Conservation (phyloP, 2,797 vertebrate species). For the Carduelis carduelis region DNA sequence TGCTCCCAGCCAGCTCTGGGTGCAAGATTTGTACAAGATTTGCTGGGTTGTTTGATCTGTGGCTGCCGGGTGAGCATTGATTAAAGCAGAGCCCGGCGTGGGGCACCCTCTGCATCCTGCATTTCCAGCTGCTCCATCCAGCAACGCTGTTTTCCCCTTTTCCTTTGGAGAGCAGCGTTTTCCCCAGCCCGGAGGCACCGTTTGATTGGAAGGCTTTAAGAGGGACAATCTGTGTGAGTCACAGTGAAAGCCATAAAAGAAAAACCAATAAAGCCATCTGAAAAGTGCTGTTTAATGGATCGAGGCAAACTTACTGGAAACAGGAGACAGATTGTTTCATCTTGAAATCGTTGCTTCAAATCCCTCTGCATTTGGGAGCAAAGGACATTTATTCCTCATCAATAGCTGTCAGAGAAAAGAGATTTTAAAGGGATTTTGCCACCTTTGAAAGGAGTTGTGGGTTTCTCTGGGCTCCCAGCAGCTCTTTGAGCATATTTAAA, state of each 20-base stretch:
- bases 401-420: neutral
- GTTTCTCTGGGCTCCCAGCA: neutral
- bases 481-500: neutral
- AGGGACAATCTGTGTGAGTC: conserved; percentile 19
- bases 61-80: neutral
- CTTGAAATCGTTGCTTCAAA: neutral
- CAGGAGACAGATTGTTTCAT: neutral
- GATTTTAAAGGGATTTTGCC: neutral
- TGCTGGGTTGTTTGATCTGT: neutral
- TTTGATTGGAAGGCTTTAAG: conserved; percentile 19
- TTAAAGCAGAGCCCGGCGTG: neutral
- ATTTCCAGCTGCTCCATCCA: neutral
- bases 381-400: neutral
- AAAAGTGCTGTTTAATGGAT: conserved; percentile 53
- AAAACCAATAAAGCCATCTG: conserved; percentile 45
- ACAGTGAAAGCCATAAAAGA: conserved; percentile 1
- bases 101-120: neutral
- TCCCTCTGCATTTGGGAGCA: neutral
- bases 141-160: neutral
- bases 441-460: neutral
- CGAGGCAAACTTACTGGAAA: conserved; percentile 41
- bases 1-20: fast-evolving
- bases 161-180: neutral
- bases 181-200: neutral
- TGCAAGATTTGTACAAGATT: neutral